A percentile compares a stretch with the other conserved stretches of the same genome.
Evolutionary conservation across 2,113 vertebrate genomes (phyloP).

Genomic region (Laticauda laticaudata): DNA sequence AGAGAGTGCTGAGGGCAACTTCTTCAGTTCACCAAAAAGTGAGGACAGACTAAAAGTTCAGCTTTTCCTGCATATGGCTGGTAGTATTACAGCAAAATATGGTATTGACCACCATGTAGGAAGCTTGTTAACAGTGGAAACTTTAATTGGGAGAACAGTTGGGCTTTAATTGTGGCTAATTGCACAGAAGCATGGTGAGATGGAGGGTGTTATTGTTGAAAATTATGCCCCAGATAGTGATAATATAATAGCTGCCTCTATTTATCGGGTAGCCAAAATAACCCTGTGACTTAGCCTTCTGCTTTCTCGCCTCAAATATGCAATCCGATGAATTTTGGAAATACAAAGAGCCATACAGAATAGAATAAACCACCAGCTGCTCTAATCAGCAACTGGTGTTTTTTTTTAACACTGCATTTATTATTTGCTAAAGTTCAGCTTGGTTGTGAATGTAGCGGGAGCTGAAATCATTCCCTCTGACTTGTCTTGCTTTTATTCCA

Average conservation of each 20-base stretch:
- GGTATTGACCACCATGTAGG: slow-evolving; percentile 44
- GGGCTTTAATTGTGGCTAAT: slow-evolving; percentile 61
- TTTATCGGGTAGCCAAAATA: slow-evolving; percentile 54
- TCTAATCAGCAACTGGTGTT: slow-evolving; percentile 42
- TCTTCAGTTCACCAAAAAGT: slow-evolving; percentile 58
- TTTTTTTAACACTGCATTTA: slow-evolving; percentile 63
- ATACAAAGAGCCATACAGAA: slow-evolving; percentile 56
- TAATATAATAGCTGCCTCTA: slow-evolving; percentile 68
- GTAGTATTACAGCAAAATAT: slow-evolving; percentile 43
- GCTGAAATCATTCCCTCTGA: slow-evolving; percentile 52
- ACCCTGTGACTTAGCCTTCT: slow-evolving; percentile 57
- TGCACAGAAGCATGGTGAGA: slow-evolving; percentile 48
- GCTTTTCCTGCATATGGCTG: slow-evolving; percentile 58
- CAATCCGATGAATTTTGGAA: slow-evolving; percentile 65
- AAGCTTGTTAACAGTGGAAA: slow-evolving; percentile 22
- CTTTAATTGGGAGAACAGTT: slow-evolving; percentile 54
- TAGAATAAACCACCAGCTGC: slow-evolving; percentile 64
- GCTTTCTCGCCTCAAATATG: slow-evolving; percentile 59
- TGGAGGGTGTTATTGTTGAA: slow-evolving; percentile 61
- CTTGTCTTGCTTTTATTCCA: slow-evolving; percentile 56
- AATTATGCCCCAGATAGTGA: slow-evolving; percentile 46
- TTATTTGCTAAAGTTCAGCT: slow-evolving; percentile 63
- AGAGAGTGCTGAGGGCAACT: slow-evolving; percentile 63
- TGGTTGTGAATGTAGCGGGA: slow-evolving; percentile 61
- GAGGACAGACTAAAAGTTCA: slow-evolving; percentile 49